Percentiles rank a stretch among this genome's conserved stretches.
These are phyloP conservation scores for Amiota mariae DNA, from an alignment of 2,888 invertebrate genomes.

Conservation along the genomic window DNA sequence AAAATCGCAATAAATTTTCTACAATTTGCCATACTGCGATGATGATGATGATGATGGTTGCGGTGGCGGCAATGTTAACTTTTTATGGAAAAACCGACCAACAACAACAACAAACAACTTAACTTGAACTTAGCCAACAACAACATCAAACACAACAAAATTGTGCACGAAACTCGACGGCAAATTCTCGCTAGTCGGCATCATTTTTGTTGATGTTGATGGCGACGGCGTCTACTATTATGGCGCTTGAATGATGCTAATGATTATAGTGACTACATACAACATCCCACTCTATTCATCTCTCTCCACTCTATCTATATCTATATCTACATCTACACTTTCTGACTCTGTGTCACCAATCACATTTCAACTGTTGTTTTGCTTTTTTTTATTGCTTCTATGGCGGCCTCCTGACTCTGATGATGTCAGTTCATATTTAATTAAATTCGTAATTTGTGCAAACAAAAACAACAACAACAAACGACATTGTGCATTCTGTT, in stretches of 20 bases:
- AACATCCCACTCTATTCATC: too few relatives aligned
- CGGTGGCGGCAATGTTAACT: not conserved
- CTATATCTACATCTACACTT: too few relatives aligned
- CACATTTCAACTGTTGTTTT: too few relatives aligned
- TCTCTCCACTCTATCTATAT: too few relatives aligned
- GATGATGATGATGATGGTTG: too few relatives aligned
- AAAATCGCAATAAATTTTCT: constrained; percentile 1
- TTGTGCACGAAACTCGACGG: not conserved
- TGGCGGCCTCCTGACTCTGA: not conserved
- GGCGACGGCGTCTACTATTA: too few relatives aligned
- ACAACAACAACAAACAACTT: constrained; percentile 1
- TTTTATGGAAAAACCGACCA: not conserved
- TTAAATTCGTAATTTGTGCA: constrained; percentile 16
- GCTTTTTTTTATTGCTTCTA: not conserved
- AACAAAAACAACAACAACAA: constrained; percentile 2
- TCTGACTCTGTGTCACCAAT: too few relatives aligned
- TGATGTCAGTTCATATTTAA: constrained; percentile 22
- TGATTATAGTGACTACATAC: too few relatives aligned
- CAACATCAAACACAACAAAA: not conserved
- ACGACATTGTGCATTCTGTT: not conserved
- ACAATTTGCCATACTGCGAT: not conserved
- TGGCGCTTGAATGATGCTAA: too few relatives aligned
- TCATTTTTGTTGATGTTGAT: too few relatives aligned
- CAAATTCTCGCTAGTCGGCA: too few relatives aligned
- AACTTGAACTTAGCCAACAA: not conserved